Base-by-base conservation (phyloP, 2,113 vertebrate genomes). In the Bujurquina vittata region DNA sequence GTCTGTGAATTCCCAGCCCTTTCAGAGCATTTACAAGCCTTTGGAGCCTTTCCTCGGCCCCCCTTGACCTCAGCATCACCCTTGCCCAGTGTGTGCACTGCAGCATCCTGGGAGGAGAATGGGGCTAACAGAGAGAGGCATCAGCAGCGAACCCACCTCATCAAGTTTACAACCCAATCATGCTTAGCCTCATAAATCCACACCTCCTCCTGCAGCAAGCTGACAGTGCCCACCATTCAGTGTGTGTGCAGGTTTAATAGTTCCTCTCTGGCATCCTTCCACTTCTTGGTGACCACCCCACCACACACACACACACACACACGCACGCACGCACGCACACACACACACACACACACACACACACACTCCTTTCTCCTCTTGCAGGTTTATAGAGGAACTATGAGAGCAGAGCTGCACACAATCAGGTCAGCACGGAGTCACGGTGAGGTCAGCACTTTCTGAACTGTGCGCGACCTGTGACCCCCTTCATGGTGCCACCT, bases 151-250 rank as follows among this genome's bases (percentile, higher is more conserved):
- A 90, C 89, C 87, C 79, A 86, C 94, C 91, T 94, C 91, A 92
- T 93, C 93, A 93, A 91, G 94, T 98, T 99, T 97, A 98, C 95
- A 96, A 94, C 96, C 96, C 96, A 96, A 97, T 96, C 97, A 94
- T 93, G 93, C 94, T 84, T 90, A 37, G 93, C 92, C 90, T 93
- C 97, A 96, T 97, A 97, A 98, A 97, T 96, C 96, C 97, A 94
- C 94, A 94, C 95, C 96, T 96, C 95, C 94, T 96, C 96, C 95
- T 94, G 93, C 93, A 95, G 94, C 91, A 93, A 87, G 89, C 93
- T 33, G 95, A 97, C 97, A 98, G 97, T 96, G 95, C 84, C n/a
- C 83, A 83, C 92, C 94, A 96, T 97, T 98, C 95, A 97, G 55
- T 93, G 94, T 57, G 35, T 74, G 73, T 6, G 78, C 91, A 23